A percentile compares a stretch with the other conserved stretches of the same genome.
phyloP scores from a whole-genome alignment of 2,888 invertebrate species.

The Idaea straminata region DNA sequence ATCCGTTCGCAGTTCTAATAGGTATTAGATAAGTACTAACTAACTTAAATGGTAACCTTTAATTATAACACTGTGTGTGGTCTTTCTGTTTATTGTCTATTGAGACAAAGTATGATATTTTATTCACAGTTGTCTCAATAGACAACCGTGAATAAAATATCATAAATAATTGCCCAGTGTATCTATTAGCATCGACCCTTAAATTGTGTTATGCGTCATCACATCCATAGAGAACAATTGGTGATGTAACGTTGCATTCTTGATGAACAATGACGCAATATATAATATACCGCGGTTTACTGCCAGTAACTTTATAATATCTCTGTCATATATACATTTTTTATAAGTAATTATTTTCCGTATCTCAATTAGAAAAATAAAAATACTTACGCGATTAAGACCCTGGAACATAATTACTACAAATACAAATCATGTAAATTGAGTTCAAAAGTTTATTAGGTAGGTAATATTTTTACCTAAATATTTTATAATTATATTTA shows the following conservation, averaged over 20 bases:
- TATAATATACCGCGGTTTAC: background rate
- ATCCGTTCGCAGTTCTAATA: background rate
- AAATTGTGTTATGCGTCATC: conserved; percentile 27
- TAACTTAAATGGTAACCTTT: background rate
- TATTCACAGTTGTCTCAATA: conserved; percentile 9
- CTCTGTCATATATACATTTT: background rate
- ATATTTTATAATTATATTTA: too few species aligned
- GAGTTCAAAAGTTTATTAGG: too few species aligned
- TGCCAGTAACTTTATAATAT: conserved; percentile 9
- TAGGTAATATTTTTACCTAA: too few species aligned
- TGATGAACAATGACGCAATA: conserved; percentile 23
- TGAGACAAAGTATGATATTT: conserved; percentile 6
- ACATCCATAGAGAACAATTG: conserved; percentile 20
- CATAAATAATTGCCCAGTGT: conserved; percentile 22
- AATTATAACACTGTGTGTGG: background rate
- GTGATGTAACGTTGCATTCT: conserved; percentile 29
- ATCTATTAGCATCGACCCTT: conserved; percentile 25
- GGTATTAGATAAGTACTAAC: background rate
- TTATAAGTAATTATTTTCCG: too few species aligned
- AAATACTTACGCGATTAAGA: too few species aligned
- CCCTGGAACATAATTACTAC: too few species aligned
- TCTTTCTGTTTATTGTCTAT: background rate
- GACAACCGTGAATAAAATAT: conserved; percentile 14
- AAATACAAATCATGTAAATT: too few species aligned
- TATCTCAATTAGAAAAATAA: too few species aligned